phyloP scores from a whole-genome alignment of 2,797 vertebrate genomes.

The Cuniculus paca region DNA sequence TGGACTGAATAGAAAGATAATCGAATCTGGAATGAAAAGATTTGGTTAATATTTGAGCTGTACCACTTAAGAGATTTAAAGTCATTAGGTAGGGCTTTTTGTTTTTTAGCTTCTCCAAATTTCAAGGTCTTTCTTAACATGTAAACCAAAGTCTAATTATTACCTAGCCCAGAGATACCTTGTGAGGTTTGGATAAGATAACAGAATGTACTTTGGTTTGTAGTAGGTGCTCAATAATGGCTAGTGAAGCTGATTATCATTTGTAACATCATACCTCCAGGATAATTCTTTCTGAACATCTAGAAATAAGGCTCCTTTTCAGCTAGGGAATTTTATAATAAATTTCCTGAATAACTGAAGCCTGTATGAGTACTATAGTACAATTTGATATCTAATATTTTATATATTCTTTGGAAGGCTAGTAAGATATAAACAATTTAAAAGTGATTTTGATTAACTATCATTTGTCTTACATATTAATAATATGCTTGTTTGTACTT shows the following conservation, averaged over 20 bases:
- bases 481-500: not conserved
- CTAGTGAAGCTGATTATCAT: not conserved
- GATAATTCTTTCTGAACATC: not conserved
- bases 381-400: not conserved
- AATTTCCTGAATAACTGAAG: not conserved
- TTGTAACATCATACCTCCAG: not conserved
- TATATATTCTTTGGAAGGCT: not conserved
- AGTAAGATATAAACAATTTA: not conserved
- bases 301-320: not conserved
- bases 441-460: not conserved
- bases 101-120: slow-evolving; percentile 56
- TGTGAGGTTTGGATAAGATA: not conserved
- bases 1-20: not conserved
- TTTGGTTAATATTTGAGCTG: slow-evolving; percentile 51
- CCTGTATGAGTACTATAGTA: not conserved
- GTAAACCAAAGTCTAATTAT: not conserved
- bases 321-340: not conserved
- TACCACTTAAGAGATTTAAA: slow-evolving; percentile 1
- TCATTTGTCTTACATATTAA: not conserved
- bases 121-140: not conserved
- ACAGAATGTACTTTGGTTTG: not conserved
- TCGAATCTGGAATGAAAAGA: slow-evolving; percentile 10
- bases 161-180: not conserved
- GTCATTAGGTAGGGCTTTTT: not conserved
- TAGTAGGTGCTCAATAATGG: not conserved